These are phyloP conservation scores for Dunckerocampus dactyliophorus DNA, from an alignment of 2,113 vertebrate species.

Conservation along the genomic window DNA sequence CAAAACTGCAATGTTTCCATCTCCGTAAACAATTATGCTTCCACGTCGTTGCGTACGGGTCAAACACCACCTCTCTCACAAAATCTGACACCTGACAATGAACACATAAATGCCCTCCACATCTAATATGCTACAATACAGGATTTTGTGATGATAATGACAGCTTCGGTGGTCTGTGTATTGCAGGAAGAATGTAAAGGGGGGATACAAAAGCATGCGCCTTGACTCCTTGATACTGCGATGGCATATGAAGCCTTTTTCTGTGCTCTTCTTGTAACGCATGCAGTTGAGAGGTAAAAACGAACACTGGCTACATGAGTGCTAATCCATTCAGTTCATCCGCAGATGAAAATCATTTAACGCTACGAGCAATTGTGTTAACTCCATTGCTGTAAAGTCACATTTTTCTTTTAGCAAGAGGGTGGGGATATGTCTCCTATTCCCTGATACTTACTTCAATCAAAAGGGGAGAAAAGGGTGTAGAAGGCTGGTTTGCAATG, in stretches of 20 bases:
- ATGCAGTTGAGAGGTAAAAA: constrained; percentile 43
- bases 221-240: constrained; percentile 6
- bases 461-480: constrained; percentile 18
- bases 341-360: constrained; percentile 57
- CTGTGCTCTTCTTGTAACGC: constrained; percentile 18
- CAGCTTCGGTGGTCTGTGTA: constrained; percentile 26
- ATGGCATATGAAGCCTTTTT: constrained; percentile 37
- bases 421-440: constrained; percentile 3
- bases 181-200: constrained; percentile 26
- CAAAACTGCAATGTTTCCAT: constrained; percentile 42
- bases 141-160: constrained; percentile 21
- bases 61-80: constrained; percentile 15
- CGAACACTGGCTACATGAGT: constrained; percentile 33
- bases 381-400: constrained; percentile 48
- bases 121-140: constrained; percentile 8
- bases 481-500: constrained; percentile 49
- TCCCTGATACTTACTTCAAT: constrained; percentile 39
- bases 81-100: constrained; percentile 17
- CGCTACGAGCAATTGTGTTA: constrained; percentile 39
- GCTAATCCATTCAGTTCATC: constrained; percentile 59
- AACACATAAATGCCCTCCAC: constrained; percentile 4
- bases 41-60: constrained; percentile 15
- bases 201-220: too few relatives aligned
- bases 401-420: constrained; percentile 26
- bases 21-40: constrained; percentile 49